Base-by-base conservation (phyloP, 2,113 vertebrate species). In the Gobiocypris rarus region DNA sequence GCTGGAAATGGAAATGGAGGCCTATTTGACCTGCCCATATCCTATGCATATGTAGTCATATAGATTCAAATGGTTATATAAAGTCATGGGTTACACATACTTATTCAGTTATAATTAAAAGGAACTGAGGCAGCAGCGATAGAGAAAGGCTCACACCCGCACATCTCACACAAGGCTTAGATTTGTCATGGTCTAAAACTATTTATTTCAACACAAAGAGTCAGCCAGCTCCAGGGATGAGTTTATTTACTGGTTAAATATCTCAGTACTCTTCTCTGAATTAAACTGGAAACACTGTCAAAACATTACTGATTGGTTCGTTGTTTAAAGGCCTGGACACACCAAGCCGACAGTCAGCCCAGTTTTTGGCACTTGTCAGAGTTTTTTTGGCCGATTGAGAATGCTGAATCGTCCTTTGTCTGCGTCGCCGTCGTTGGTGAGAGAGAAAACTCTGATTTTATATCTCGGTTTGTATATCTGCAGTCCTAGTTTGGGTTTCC, bases 51-150 rank as follows among this genome's bases (percentile, higher is more conserved):
- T n/a, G n/a, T n/a, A n/a, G n/a, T n/a, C n/a, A n/a, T n/a, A n/a
- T n/a, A n/a, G n/a, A n/a, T n/a, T n/a, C n/a, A n/a, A n/a, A n/a
- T n/a, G n/a, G n/a, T n/a, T n/a, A n/a, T n/a, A n/a, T n/a, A n/a
- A n/a, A n/a, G n/a, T n/a, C n/a, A n/a, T n/a, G n/a, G n/a, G n/a
- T n/a, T n/a, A n/a, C n/a, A n/a, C n/a, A n/a, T 88, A 89, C 89
- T 87, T 70, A 83, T 85, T 89, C 84, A 89, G 58, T 70, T 88
- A 89, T 86, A 92, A 89, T 90, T 85, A 71, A 89, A 84, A 78
- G 56, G 22, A 82, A 71, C 75, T 77, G 76, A 83, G 76, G 1
- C 24, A 50, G 69, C 22, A 52, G 48, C 9, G 22, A 22, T 63
- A 17, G 56, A 75, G 43, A 52, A 38, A 65, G 15, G 15, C 5